Percentiles rank a stretch among this genome's conserved stretches.
These are phyloP conservation scores for Rhinogobio ventralis DNA, from an alignment of 2,797 vertebrate genomes.

Conservation along the genomic window DNA sequence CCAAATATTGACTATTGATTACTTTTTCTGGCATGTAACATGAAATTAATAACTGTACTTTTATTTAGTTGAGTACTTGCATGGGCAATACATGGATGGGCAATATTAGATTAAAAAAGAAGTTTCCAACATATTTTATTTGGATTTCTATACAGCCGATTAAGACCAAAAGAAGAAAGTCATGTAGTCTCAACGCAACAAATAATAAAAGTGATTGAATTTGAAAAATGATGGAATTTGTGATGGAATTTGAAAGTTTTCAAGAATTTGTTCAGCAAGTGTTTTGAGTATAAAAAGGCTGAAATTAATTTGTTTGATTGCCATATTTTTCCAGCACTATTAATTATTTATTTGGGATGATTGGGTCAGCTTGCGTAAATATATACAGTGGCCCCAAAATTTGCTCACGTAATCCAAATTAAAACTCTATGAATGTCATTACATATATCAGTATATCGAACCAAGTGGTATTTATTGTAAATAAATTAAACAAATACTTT, in stretches of 20 bases:
- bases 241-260: neutral
- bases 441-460: neutral
- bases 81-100: neutral
- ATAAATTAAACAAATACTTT: neutral
- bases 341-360: neutral
- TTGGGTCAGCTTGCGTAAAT: neutral
- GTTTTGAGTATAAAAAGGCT: neutral
- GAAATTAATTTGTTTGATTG: neutral
- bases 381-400: neutral
- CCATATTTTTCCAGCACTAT: neutral
- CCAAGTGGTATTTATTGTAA: neutral
- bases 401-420: neutral
- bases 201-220: neutral
- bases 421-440: neutral
- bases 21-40: neutral
- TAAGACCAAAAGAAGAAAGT: neutral
- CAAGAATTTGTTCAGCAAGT: neutral
- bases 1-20: neutral
- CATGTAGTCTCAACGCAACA: neutral
- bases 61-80: neutral
- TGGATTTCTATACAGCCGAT: neutral
- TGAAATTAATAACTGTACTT: neutral
- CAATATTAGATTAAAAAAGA: neutral
- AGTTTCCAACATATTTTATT: neutral
- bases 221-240: no score